phyloP scores from a whole-genome alignment of 1,140 invertebrate species.

The Drosophila lacteicornis region DNA sequence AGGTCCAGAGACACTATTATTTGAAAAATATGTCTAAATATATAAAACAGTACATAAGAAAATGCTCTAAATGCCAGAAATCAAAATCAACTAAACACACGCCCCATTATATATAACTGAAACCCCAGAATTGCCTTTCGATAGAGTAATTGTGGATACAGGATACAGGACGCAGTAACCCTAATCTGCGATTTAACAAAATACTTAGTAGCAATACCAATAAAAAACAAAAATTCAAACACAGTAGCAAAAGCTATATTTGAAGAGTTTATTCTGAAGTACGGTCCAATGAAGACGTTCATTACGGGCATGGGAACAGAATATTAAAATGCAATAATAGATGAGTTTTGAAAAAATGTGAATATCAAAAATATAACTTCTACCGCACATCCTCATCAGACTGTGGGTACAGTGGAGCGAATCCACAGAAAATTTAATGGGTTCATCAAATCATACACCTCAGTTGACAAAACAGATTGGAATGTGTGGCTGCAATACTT shows the following conservation, averaged over 20 bases:
- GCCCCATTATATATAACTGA: too few species aligned
- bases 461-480: slow-evolving; percentile 3
- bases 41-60: too few species aligned
- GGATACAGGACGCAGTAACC: slow-evolving; percentile 18
- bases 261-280: not conserved
- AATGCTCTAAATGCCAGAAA: too few species aligned
- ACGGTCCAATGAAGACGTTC: slow-evolving; percentile 33
- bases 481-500: slow-evolving; percentile 43
- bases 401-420: slow-evolving; percentile 28
- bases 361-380: slow-evolving; percentile 41
- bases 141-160: slow-evolving; percentile 25
- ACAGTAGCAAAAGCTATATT: slow-evolving; percentile 3
- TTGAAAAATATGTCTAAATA: too few species aligned
- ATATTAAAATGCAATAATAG: slow-evolving; percentile 53
- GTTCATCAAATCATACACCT: slow-evolving; percentile 33
- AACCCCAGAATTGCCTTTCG: not conserved
- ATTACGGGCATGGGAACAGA: slow-evolving; percentile 31
- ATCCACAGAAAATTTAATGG: slow-evolving; percentile 43
- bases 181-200: slow-evolving; percentile 40
- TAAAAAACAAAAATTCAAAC: not conserved
- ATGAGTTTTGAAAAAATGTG: slow-evolving; percentile 36
- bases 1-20: too few species aligned
- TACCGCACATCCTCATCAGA: slow-evolving; percentile 15
- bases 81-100: too few species aligned
- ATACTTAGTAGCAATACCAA: not conserved